Conservation (phyloP, 1,140 invertebrate genomes). For the Caenorhabditis briggsae region DNA sequence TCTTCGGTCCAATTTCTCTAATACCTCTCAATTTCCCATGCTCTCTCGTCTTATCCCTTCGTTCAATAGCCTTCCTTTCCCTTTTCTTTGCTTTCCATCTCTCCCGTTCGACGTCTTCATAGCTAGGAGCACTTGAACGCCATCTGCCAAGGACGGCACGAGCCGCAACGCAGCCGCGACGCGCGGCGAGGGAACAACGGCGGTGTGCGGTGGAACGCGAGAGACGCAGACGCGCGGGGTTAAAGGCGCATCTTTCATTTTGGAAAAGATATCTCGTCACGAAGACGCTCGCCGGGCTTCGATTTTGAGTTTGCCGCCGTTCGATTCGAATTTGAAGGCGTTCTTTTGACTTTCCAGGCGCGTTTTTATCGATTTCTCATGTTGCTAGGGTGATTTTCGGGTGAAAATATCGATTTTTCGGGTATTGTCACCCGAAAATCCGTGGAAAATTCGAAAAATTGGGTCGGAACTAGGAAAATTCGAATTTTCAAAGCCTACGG, state of each 20-base stretch:
- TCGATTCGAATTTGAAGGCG: conserved; percentile 43
- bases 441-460: too few relatives aligned
- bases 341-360: not conserved
- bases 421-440: not conserved
- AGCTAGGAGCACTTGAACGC: conserved; percentile 37
- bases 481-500: too few relatives aligned
- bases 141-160: not conserved
- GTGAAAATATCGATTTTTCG: not conserved
- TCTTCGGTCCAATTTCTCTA: not conserved
- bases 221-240: not conserved
- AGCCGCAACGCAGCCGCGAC: conserved; percentile 19
- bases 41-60: not conserved
- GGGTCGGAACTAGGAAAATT: too few relatives aligned
- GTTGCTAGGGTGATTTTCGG: not conserved
- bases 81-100: not conserved
- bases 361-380: not conserved
- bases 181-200: not conserved
- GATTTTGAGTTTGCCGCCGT: conserved; percentile 43
- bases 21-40: not conserved
- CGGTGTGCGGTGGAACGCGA: not conserved
- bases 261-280: conserved; percentile 15
- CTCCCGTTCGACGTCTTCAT: conserved; percentile 27
- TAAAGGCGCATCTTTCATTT: not conserved
- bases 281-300: conserved; percentile 23
- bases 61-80: not conserved